Evolutionary conservation across 2,113 vertebrate genomes (phyloP).

Genomic region (Quiscalus mexicanus): DNA sequence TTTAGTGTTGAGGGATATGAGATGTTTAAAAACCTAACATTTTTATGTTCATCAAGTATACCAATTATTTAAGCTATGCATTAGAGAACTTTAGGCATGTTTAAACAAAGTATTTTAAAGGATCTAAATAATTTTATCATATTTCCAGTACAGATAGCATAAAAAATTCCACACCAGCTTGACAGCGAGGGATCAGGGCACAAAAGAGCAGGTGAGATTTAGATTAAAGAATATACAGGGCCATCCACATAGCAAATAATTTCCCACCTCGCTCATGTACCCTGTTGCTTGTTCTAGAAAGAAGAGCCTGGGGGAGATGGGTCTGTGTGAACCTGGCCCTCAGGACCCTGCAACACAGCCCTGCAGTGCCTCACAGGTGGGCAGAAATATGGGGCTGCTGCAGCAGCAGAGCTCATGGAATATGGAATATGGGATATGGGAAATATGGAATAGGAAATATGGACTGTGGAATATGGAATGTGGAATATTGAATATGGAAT

Average conservation of each 20-base stretch:
- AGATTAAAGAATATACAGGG: not conserved
- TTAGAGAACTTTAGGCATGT: not conserved
- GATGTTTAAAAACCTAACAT: not conserved
- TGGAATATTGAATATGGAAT: accelerated
- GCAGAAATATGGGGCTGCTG: not conserved
- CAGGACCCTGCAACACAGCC: not conserved
- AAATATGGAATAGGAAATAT: too few relatives aligned
- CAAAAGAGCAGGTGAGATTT: not conserved
- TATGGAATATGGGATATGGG: too few relatives aligned
- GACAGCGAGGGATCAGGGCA: not conserved
- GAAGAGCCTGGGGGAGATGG: not conserved
- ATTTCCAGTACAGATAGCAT: not conserved
- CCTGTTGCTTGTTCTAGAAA: not conserved
- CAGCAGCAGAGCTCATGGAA: not conserved
- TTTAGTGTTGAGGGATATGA: not conserved
- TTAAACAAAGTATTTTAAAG: not conserved
- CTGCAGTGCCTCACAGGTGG: accelerated
- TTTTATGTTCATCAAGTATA: not conserved
- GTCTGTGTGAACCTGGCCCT: not conserved
- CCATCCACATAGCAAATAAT: not conserved
- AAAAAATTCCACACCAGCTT: not conserved
- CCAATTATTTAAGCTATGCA: not conserved
- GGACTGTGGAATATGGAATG: not conserved
- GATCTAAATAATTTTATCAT: not conserved
- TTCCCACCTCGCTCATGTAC: not conserved